These are phyloP conservation scores for Psilopsiagon aurifrons DNA, from an alignment of 2,113 vertebrate species.

Conservation along the genomic window DNA sequence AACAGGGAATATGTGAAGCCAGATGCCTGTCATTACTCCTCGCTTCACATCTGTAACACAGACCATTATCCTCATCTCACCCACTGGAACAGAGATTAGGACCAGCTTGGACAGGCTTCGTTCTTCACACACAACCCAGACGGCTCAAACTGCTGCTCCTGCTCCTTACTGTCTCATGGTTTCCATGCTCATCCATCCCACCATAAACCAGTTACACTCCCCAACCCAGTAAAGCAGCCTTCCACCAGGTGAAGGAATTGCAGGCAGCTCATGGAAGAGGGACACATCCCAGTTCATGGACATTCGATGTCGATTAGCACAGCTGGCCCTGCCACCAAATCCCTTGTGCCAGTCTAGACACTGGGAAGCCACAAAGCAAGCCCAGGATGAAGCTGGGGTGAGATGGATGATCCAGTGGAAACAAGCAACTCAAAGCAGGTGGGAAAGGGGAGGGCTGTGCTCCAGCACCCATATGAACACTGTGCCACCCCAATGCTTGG, in stretches of 20 bases:
- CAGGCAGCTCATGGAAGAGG: neutral
- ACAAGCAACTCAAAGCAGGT: neutral
- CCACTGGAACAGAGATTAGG: neutral
- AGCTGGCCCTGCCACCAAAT: neutral
- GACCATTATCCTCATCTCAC: neutral
- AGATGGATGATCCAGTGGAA: neutral
- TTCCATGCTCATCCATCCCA: accelerated
- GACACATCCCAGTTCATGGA: accelerated
- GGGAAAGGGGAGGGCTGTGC: neutral
- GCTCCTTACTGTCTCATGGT: neutral
- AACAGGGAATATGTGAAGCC: neutral
- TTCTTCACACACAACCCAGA: neutral
- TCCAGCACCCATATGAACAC: neutral
- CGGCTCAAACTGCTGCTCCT: neutral
- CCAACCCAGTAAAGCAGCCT: neutral
- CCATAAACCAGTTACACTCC: accelerated
- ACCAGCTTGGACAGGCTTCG: neutral
- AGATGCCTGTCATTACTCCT: neutral
- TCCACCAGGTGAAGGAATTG: neutral
- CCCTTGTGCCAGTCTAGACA: neutral
- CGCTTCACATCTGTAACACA: neutral
- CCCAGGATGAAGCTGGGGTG: accelerated
- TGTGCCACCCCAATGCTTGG: accelerated
- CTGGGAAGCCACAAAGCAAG: neutral
- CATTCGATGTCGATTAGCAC: accelerated